Conservation (phyloP, 2,797 vertebrate genomes). For the Mallotus villosus region DNA sequence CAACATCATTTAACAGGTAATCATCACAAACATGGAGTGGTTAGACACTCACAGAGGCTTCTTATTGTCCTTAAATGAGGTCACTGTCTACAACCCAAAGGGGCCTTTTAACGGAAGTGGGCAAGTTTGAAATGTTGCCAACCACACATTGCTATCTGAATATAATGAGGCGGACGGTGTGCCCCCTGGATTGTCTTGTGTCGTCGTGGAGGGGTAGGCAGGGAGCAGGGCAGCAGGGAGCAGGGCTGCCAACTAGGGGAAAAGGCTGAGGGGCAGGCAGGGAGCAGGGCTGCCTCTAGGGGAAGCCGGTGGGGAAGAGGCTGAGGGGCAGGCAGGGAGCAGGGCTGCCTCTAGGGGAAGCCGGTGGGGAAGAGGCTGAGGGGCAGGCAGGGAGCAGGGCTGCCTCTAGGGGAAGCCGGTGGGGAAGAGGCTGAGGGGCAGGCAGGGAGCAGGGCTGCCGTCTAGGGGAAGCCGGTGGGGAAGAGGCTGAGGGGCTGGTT, state of each 20-base stretch:
- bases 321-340: slow-evolving; percentile 85
- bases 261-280: slow-evolving; percentile 92
- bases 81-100: background rate
- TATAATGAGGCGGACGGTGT: background rate
- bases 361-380: slow-evolving; percentile 94
- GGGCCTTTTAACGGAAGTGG: background rate
- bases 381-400: slow-evolving; percentile 71
- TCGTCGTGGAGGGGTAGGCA: background rate
- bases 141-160: background rate
- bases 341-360: slow-evolving; percentile 74
- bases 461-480: slow-evolving; percentile 87
- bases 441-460: background rate
- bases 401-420: slow-evolving; percentile 82
- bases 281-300: slow-evolving; percentile 54
- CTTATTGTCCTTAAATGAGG: background rate
- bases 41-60: background rate
- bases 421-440: slow-evolving; percentile 95
- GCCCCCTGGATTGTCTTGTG: slow-evolving; percentile 28
- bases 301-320: slow-evolving; percentile 91
- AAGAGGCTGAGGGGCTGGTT: slow-evolving; percentile 96
- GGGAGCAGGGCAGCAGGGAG: slow-evolving; percentile 17
- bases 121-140: background rate
- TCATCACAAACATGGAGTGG: background rate
- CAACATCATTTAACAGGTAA: background rate
- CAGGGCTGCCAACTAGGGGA: slow-evolving; percentile 71